These are phyloP conservation scores for Rhogogaster chlorosoma DNA, from an alignment of 2,888 invertebrate genomes.

Conservation along the genomic window DNA sequence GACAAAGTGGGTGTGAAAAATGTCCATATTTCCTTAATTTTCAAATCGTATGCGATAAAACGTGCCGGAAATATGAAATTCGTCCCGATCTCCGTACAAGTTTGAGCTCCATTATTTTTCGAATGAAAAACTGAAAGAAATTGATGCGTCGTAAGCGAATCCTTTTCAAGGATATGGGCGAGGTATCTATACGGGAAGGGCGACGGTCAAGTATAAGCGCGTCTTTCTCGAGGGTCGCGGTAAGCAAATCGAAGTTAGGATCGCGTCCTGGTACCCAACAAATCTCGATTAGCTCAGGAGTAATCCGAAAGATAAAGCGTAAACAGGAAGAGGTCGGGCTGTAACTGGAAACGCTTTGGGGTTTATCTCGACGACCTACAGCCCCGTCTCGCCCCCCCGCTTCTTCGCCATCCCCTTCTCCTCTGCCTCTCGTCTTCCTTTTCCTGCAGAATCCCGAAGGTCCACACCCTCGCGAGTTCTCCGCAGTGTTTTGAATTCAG, in stretches of 20 bases:
- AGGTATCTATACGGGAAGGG: background rate
- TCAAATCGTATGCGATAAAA: background rate
- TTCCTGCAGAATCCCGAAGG: background rate
- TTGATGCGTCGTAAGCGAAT: background rate
- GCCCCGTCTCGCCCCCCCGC: background rate
- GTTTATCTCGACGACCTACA: constrained; percentile 38
- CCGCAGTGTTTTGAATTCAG: constrained; percentile 45
- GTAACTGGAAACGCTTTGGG: constrained; percentile 37
- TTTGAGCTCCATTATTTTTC: background rate
- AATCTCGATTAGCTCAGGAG: constrained; percentile 34
- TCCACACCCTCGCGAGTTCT: constrained; percentile 6
- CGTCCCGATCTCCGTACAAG: background rate
- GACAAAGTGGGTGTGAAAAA: no score
- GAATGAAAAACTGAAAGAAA: background rate
- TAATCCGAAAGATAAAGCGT: constrained; percentile 48
- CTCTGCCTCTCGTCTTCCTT: background rate
- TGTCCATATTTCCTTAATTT: background rate
- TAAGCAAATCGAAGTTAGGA: constrained; percentile 30
- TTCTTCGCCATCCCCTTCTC: background rate
- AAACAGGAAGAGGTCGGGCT: constrained; percentile 45
- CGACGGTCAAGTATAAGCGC: background rate
- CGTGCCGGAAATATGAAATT: background rate
- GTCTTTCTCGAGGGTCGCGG: background rate
- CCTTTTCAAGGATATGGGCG: background rate
- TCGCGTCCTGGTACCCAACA: constrained; percentile 33